Conservation (phyloP, 1,140 invertebrate species). For the Platyura marginata region DNA sequence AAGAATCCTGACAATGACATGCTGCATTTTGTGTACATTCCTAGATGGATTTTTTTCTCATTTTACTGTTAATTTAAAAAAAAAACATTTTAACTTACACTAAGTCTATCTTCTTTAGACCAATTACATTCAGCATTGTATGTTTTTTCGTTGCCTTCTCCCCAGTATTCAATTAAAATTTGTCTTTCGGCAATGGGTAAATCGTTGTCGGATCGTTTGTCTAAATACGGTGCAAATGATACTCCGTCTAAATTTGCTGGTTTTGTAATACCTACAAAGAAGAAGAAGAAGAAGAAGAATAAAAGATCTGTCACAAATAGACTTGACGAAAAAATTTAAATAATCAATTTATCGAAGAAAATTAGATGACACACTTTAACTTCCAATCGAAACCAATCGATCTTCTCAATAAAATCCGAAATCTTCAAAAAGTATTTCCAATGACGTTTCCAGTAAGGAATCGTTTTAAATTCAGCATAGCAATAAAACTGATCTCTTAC, state of each 20-base stretch:
- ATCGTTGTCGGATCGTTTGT: not conserved
- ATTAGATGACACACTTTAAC: too few species aligned
- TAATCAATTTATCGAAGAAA: too few species aligned
- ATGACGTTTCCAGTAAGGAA: too few species aligned
- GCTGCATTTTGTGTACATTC: conserved; percentile 39
- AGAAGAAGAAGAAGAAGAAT: not conserved
- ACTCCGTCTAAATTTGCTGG: conserved; percentile 33
- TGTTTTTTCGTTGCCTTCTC: conserved; percentile 38
- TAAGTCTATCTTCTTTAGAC: conserved; percentile 31
- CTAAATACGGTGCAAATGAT: not conserved
- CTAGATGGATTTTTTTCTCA: conserved; percentile 25
- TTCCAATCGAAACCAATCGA: too few species aligned
- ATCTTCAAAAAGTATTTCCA: too few species aligned
- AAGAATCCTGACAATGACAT: conserved; percentile 67
- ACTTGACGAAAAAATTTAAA: too few species aligned
- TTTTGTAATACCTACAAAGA: conserved; percentile 1
- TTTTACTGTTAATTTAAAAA: too few species aligned
- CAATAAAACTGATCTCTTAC: too few species aligned
- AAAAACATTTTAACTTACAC: conserved; percentile 33
- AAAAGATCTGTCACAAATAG: not conserved
- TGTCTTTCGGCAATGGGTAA: conserved; percentile 23
- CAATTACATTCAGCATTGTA: conserved; percentile 34
- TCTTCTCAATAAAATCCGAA: too few species aligned
- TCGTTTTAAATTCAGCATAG: too few species aligned
- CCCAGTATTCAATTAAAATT: conserved; percentile 60